Conservation (phyloP, 1,140 invertebrate genomes). For the Heliconius congener region DNA sequence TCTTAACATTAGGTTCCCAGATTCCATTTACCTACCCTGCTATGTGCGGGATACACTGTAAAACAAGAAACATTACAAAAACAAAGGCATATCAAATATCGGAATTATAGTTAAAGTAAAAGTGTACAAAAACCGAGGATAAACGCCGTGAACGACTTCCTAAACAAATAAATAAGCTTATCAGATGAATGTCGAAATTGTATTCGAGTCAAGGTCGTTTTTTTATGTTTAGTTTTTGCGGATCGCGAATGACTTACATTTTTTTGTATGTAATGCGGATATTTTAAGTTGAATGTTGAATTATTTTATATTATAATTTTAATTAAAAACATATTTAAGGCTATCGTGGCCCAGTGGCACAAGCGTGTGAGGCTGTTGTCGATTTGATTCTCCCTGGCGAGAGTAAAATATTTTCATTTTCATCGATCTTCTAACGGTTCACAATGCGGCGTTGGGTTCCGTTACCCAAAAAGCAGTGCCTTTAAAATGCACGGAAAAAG, state of each 20-base stretch:
- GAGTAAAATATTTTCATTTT: too few species aligned
- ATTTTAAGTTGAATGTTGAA: neutral
- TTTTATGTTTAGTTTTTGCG: conserved; percentile 10
- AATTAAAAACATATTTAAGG: neutral
- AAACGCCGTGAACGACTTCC: conserved; percentile 9
- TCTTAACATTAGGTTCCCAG: too few species aligned
- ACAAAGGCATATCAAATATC: neutral
- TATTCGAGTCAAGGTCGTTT: conserved; percentile 27
- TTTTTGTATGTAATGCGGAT: neutral
- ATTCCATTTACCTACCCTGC: too few species aligned
- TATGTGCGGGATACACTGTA: too few species aligned
- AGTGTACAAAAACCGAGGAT: conserved; percentile 23
- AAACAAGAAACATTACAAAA: neutral
- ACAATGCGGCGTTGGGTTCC: too few species aligned
- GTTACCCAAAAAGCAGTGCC: too few species aligned
- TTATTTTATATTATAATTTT: neutral
- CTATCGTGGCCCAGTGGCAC: too few species aligned
- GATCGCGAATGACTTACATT: conserved; percentile 5
- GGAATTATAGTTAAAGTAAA: conserved; percentile 7
- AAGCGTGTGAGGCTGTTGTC: too few species aligned
- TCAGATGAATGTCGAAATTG: conserved; percentile 22
- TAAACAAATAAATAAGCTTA: conserved; percentile 31
- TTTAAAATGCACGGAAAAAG: too few species aligned
- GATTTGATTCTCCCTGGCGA: too few species aligned
- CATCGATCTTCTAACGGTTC: too few species aligned